Conservation (phyloP, 2,797 vertebrate species). For the Chloroceryle amazona region DNA sequence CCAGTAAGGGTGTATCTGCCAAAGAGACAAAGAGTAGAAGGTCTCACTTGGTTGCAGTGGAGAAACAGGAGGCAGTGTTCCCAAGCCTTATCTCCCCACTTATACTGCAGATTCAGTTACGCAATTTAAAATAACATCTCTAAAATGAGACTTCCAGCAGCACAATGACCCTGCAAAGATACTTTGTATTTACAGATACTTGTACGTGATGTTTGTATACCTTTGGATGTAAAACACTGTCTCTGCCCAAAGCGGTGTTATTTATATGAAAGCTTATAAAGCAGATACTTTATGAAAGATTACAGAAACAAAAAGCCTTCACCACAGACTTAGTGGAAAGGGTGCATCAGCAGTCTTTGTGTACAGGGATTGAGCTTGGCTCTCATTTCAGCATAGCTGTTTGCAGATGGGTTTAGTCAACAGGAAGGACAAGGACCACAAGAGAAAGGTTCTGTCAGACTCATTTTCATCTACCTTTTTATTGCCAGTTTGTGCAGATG, state of each 20-base stretch:
- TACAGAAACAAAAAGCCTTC: constrained; percentile 28
- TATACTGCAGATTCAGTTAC: background rate
- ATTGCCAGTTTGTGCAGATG: background rate
- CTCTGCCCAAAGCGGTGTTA: background rate
- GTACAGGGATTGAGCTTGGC: constrained; percentile 10
- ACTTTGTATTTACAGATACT: background rate
- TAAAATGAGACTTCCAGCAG: background rate
- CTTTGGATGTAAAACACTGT: background rate
- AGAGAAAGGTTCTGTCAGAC: constrained; percentile 47
- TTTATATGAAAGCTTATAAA: constrained; percentile 15
- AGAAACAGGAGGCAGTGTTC: background rate
- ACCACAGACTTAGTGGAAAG: background rate
- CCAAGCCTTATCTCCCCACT: background rate
- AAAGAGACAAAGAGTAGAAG: background rate
- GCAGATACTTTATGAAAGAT: background rate
- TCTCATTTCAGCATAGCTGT: background rate
- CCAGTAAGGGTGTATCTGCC: background rate
- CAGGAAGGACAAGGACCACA: constrained; percentile 29
- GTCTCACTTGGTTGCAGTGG: background rate
- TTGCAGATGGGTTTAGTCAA: constrained; percentile 17
- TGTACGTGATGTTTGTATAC: background rate
- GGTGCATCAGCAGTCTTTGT: constrained; percentile 45
- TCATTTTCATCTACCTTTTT: constrained; percentile 29
- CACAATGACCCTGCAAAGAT: background rate
- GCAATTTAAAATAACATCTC: background rate